A percentile compares a stretch with the other conserved stretches of the same genome.
Conservation (phyloP, 2,888 invertebrate genomes). For the Tipula confusa region DNA sequence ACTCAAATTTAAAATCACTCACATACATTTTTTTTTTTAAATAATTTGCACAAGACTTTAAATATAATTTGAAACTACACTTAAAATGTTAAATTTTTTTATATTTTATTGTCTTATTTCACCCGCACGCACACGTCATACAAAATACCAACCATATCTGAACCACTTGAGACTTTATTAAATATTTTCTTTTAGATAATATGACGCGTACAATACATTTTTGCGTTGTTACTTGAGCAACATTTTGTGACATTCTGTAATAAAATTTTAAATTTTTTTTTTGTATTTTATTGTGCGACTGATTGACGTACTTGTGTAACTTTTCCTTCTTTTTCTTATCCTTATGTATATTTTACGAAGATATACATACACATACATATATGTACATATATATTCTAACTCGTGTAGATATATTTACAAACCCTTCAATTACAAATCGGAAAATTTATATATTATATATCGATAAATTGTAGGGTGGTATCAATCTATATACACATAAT, state of each 20-base stretch:
- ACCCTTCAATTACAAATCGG: neutral
- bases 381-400: neutral
- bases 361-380: neutral
- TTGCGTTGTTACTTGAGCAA: neutral
- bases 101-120: too few species aligned
- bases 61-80: too few species aligned
- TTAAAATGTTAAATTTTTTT: too few species aligned
- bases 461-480: constrained; percentile 9
- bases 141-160: neutral
- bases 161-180: neutral
- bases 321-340: neutral
- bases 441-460: neutral
- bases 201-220: too few species aligned
- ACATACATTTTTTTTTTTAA: neutral
- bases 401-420: neutral
- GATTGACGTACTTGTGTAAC: neutral
- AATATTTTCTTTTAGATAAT: neutral
- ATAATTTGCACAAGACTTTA: too few species aligned
- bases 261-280: neutral
- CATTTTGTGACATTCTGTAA: constrained; percentile 20
- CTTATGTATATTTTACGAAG: too few species aligned
- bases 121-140: too few species aligned
- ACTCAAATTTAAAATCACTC: neutral
- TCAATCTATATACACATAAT: neutral
- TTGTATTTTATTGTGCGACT: constrained; percentile 14